Evolutionary conservation across 1,140 invertebrate genomes (phyloP), one percentile per base, ranked within the genome.

Genomic region (Cylas formicarius): DNA sequence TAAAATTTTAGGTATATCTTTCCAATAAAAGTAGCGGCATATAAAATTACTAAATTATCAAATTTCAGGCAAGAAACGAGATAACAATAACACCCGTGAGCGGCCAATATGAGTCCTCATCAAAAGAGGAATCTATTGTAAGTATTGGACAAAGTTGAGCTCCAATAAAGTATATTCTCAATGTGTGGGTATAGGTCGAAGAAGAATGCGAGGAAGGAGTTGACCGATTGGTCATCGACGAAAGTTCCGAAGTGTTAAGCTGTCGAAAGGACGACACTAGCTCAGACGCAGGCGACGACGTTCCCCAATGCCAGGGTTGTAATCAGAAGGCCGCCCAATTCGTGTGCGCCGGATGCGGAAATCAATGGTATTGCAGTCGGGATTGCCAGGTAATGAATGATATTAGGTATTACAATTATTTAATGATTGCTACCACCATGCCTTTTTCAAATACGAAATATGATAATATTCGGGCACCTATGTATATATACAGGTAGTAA

Each of bases 361-460:
- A 86, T 68, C 86, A 90, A 68, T 90, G 86, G 86, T 91, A 91
- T 62, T 91, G 88, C 72, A 86, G 82, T 61, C 69, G 84, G 37
- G 83, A 88, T 54, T 91, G 88, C 64, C 88, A 91, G 78, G 87
- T 90, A 36, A 34, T 21, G 3, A 16, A 21, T 14, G 10, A 19
- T n/a, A n/a, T n/a, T n/a, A n/a, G n/a, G n/a, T n/a, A n/a, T n/a
- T n/a, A n/a, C n/a, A 31, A 23, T 8, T 17, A 42, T 49, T 44
- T 35, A n/a, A n/a, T n/a, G n/a, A n/a, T n/a, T n/a, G n/a, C n/a
- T n/a, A n/a, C n/a, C n/a, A n/a, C n/a, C n/a, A n/a, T n/a, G n/a
- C n/a, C n/a, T n/a, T n/a, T n/a, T n/a, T n/a, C n/a, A n/a, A n/a
- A n/a, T n/a, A n/a, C n/a, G n/a, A n/a, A n/a, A n/a, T n/a, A n/a